Conservation (phyloP, 2,113 vertebrate species). For the Psilopsiagon aymara region DNA sequence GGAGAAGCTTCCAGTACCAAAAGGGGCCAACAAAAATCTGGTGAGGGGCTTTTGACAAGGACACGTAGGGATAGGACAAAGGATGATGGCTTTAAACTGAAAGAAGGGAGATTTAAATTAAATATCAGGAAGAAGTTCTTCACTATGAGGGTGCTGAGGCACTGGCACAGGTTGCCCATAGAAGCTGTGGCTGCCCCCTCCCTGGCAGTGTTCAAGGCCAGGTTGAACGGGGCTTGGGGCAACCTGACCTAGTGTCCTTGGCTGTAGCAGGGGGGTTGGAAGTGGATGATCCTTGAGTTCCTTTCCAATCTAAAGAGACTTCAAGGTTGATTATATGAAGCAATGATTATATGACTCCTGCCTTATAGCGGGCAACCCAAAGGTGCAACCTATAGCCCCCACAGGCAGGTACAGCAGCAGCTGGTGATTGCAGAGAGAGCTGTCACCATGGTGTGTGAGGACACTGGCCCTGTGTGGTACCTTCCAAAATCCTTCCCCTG, state of each 20-base stretch:
- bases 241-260: not conserved
- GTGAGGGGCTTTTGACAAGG: not conserved
- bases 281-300: not conserved
- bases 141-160: not conserved
- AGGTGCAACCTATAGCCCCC: not conserved
- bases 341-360: not conserved
- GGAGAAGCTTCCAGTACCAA: not conserved
- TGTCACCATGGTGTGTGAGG: no score
- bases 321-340: not conserved
- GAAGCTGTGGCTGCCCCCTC: not conserved
- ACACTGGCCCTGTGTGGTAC: not conserved
- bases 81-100: not conserved
- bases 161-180: not conserved
- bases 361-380: fast-evolving
- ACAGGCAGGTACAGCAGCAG: not conserved
- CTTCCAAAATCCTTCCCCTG: not conserved
- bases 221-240: not conserved
- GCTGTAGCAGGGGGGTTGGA: not conserved
- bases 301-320: not conserved
- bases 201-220: not conserved
- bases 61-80: not conserved
- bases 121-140: not conserved
- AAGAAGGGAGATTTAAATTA: not conserved
- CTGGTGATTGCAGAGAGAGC: not conserved
- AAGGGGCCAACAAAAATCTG: not conserved